A percentile compares a stretch with the other conserved stretches of the same genome.
Evolutionary conservation across 2,888 invertebrate genomes (phyloP).

Genomic region (Scaptomyza caliginosa): DNA sequence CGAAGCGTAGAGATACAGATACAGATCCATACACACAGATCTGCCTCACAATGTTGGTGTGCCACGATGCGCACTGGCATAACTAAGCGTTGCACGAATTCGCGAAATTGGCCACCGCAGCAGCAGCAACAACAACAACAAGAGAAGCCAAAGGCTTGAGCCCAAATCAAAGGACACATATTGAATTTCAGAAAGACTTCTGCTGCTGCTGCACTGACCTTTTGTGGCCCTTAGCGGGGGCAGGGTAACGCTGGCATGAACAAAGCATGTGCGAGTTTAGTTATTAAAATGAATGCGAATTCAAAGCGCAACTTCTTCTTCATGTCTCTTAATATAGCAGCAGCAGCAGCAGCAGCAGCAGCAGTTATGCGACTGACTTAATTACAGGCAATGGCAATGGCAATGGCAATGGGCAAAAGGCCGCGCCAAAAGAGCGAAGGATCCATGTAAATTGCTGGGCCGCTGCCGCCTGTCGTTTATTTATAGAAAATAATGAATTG

Average conservation of each 20-base stretch:
- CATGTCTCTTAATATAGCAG: neutral
- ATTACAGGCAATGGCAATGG: conserved; percentile 49
- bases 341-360: conserved; percentile 19
- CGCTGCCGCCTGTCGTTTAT: conserved; percentile 67
- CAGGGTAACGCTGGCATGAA: neutral
- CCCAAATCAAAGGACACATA: conserved; percentile 68
- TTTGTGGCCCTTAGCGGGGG: conserved; percentile 39
- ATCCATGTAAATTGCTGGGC: conserved; percentile 68
- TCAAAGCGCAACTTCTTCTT: conserved; percentile 40
- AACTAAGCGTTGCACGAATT: conserved; percentile 77
- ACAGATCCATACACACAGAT: conserved; percentile 36
- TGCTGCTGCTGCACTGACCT: conserved; percentile 54
- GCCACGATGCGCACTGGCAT: conserved; percentile 39
- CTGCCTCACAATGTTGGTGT: conserved; percentile 17
- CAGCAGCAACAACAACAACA: conserved; percentile 39
- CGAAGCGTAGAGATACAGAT: conserved; percentile 47
- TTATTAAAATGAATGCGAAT: conserved; percentile 73
- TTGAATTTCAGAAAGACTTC: conserved; percentile 65
- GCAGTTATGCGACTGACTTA: conserved; percentile 64
- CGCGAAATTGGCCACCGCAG: conserved; percentile 76
- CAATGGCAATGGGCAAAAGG: neutral
- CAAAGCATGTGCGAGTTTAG: conserved; percentile 49
- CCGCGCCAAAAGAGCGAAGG: conserved; percentile 3
- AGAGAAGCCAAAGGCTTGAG: conserved; percentile 34
- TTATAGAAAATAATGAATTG: conserved; percentile 80